Evolutionary conservation across 2,113 vertebrate genomes (phyloP), one percentile per base, ranked within the genome.

Genomic region (Onychostoma macrolepis): DNA sequence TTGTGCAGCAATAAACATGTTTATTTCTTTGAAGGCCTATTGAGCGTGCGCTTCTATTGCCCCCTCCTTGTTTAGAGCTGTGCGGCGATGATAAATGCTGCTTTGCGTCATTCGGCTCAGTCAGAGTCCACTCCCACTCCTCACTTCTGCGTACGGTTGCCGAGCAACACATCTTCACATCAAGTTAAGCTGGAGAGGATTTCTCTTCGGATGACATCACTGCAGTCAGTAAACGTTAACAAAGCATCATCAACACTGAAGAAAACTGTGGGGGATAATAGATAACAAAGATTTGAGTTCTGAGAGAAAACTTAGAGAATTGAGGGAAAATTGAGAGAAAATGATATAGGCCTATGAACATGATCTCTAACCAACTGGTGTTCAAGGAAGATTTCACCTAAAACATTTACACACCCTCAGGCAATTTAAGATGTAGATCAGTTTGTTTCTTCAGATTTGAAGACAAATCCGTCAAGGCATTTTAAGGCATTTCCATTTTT

Each of bases 131-230:
- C 82, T 56, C 82, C 77, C 77, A 33, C 84, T 87, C 77, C 76
- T 83, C 33, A 24, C n/a, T 58, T 30, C 28, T 86, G 67, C 61
- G n/a, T 43, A 28, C 21, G 9, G 90, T 91, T 90, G 88, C 90
- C 17, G 19, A 80, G 90, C 88, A 90, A 91, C 90, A 48, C 56
- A 58, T 85, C 67, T 76, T 85, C 67, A 88, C 81, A 92, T 87
- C 86, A 90, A 92, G 91, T 92, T 90, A 33, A 38, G 28, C 71
- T 71, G 79, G 61, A 63, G 72, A 63, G 45, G 58, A 33, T 21
- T n/a, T 79, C 78, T 82, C 69, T 41, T 76, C 38, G 28, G 65
- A 28, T 12, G 24, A 17, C n/a, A 24, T 79, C 8, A 21, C n/a
- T 84, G 50, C 63, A 50, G 74, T 82, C 82, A 88, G n/a, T 58